Conservation (phyloP, 2,113 vertebrate species). For the Serinus canaria region DNA sequence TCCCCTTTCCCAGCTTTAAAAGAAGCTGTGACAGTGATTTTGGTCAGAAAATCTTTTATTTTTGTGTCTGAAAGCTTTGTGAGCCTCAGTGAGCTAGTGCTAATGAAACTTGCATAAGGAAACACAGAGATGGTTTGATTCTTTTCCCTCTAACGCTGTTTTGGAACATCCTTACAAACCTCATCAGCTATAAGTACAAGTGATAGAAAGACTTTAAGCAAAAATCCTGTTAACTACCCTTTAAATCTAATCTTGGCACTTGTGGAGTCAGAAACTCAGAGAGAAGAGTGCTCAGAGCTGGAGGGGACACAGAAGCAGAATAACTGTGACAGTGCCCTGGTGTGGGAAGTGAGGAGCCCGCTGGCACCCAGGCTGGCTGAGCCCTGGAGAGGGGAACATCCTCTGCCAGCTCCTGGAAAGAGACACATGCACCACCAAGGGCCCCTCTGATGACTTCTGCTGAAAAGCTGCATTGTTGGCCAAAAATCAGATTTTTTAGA, state of each 20-base stretch:
- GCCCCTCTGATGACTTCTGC: background rate
- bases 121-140: background rate
- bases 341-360: rapidly evolving
- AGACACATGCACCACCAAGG: background rate
- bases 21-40: background rate
- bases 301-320: background rate
- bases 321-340: background rate
- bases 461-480: background rate
- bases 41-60: background rate
- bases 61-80: background rate
- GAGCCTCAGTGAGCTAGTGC: background rate
- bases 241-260: constrained; percentile 24
- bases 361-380: background rate
- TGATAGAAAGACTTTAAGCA: constrained; percentile 22
- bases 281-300: background rate
- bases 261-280: background rate
- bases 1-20: background rate
- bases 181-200: constrained; percentile 7
- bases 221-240: constrained; percentile 22
- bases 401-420: background rate
- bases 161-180: background rate
- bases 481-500: background rate
- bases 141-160: background rate
- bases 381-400: background rate
- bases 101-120: background rate